Conservation (phyloP, 1,140 invertebrate genomes). For the Apis laboriosa region DNA sequence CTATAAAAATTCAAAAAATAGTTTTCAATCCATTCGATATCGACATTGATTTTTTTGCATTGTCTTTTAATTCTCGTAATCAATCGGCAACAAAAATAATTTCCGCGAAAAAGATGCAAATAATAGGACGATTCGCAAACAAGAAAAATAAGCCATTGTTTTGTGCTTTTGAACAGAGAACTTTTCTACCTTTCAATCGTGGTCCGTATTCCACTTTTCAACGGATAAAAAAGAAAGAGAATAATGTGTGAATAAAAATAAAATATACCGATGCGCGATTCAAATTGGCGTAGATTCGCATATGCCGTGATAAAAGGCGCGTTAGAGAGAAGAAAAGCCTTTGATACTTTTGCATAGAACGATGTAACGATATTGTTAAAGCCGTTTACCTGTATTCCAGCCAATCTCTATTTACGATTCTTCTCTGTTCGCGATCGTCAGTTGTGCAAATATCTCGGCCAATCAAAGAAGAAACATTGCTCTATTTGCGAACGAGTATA, state of each 20-base stretch:
- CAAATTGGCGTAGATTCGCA: constrained; percentile 16
- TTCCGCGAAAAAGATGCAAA: background rate
- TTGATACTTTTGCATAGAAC: background rate
- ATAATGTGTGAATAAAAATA: constrained; percentile 35
- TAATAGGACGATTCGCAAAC: background rate
- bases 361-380: constrained; percentile 10
- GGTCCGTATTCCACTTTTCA: constrained; percentile 2
- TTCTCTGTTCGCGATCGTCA: background rate
- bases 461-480: background rate
- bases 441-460: background rate
- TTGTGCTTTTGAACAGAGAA: background rate
- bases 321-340: background rate
- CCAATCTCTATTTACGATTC: background rate
- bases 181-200: constrained; percentile 25
- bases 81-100: constrained; percentile 25
- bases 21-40: too few relatives aligned
- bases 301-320: constrained; percentile 11
- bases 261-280: constrained; percentile 23
- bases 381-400: constrained; percentile 1
- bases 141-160: constrained; percentile 32
- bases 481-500: background rate
- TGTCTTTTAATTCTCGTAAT: background rate
- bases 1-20: too few relatives aligned
- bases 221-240: too few relatives aligned
- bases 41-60: background rate